These are phyloP conservation scores for Pomacea maculata DNA, from an alignment of 1,140 invertebrate species.

Conservation along the genomic window DNA sequence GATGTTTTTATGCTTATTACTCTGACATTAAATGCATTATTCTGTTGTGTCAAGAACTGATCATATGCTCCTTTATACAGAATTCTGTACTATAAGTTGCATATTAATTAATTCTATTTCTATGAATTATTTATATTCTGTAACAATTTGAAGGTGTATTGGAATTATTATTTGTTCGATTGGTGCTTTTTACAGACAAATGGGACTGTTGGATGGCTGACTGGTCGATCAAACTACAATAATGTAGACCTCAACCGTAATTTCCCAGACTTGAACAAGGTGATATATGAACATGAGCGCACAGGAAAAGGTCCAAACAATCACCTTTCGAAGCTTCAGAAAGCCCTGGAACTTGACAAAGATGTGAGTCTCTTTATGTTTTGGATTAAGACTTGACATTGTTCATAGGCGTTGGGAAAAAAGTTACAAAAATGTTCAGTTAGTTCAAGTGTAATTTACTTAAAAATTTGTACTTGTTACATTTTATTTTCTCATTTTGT, in stretches of 20 bases:
- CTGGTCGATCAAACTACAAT: constrained; percentile 85
- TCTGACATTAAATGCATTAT: too few relatives aligned
- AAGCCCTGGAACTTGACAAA: constrained; percentile 30
- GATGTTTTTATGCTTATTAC: too few relatives aligned
- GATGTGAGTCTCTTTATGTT: constrained; percentile 28
- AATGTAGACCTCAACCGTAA: constrained; percentile 93
- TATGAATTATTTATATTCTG: too few relatives aligned
- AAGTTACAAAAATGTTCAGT: neutral
- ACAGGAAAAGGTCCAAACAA: constrained; percentile 42
- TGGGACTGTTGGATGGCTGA: constrained; percentile 78
- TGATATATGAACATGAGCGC: constrained; percentile 56
- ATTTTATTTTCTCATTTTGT: too few relatives aligned
- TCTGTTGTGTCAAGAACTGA: too few relatives aligned
- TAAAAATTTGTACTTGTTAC: too few relatives aligned
- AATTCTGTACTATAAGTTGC: too few relatives aligned
- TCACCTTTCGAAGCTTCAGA: constrained; percentile 43
- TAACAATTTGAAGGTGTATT: too few relatives aligned
- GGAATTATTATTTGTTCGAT: too few relatives aligned
- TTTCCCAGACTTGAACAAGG: constrained; percentile 91
- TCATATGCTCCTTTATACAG: too few relatives aligned
- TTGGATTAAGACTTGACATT: neutral
- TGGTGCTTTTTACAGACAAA: constrained; percentile 40
- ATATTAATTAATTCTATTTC: too few relatives aligned
- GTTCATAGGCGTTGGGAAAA: neutral
- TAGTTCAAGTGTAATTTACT: too few relatives aligned